Evolutionary conservation across 2,797 vertebrate species (phyloP), one percentile per base, ranked within the genome.

Genomic region (Triplophysa yarkandensis): DNA sequence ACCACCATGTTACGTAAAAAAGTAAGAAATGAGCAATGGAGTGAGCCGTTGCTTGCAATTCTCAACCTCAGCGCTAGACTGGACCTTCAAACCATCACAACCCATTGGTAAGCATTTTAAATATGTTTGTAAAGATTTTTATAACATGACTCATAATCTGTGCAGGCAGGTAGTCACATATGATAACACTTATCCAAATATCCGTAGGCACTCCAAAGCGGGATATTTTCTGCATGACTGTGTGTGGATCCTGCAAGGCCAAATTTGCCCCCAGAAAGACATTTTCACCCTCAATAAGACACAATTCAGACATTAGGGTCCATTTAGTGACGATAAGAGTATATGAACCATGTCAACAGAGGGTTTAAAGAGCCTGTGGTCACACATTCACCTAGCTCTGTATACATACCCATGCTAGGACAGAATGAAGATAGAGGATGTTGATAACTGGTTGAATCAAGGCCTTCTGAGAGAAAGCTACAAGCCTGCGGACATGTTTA

Each of bases 261-360:
- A 85, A 80, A 76, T 77, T 77, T 86, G 82, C 77, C 80, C 78
- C 74, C 63, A 72, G 85, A 86, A 81, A 81, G 75, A 73, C 79
- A 77, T 84, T 86, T 76, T 68, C 81, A 76, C 74, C 73, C 68
- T 77, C 63, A 77, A 80, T 43, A 30, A 84, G 77, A 44, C 65
- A 19, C 43, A 66, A 77, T 85, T 81, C 58, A 83, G 55, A 83
- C 36, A 73, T 81, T 79, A 77, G 74, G 73, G 83, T 77, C 71
- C 79, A 81, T 66, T 77, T 67, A 75, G 78, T 82, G 73, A 62
- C 79, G 83, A 88, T 83, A 85, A 86, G 76, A 62, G 64, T 82
- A 83, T 77, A 83, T 85, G 41, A 80, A 69, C n/a, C 39, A 34
- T 58, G 60, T 68, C 58, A 57, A 77, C 44, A 74, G 77, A 69